These are phyloP conservation scores for Sinocyclocheilus anshuiensis DNA, from an alignment of 2,113 vertebrate species.

Conservation along the genomic window DNA sequence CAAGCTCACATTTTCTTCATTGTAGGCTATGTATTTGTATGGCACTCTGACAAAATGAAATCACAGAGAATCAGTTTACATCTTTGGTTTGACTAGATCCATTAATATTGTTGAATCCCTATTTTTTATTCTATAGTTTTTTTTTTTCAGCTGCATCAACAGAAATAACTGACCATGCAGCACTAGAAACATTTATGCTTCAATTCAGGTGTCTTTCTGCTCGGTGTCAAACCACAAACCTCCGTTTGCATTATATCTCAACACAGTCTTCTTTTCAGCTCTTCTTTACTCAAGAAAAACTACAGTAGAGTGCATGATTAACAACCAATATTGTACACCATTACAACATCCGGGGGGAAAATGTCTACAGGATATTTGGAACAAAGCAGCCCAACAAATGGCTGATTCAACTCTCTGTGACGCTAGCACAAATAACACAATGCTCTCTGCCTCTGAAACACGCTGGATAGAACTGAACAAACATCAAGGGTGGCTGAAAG, in stretches of 20 bases:
- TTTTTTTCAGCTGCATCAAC: background rate
- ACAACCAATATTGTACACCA: background rate
- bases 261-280: slow-evolving; percentile 5
- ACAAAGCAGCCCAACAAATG: slow-evolving; percentile 8
- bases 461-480: background rate
- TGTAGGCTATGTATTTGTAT: background rate
- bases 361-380: background rate
- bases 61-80: background rate
- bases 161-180: background rate
- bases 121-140: slow-evolving; percentile 15
- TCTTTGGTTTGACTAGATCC: background rate
- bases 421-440: slow-evolving; percentile 12
- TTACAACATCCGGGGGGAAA: background rate
- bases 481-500: background rate
- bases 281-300: background rate
- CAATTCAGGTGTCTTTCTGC: background rate
- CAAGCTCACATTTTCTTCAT: background rate
- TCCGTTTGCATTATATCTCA: slow-evolving; percentile 15
- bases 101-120: background rate
- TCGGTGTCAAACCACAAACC: slow-evolving; percentile 21
- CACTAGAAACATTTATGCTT: slow-evolving; percentile 6
- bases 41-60: background rate
- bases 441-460: background rate
- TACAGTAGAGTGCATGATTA: background rate
- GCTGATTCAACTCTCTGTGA: slow-evolving; percentile 2